phyloP scores from a whole-genome alignment of 2,113 vertebrate genomes.

The Oreochromis niloticus region DNA sequence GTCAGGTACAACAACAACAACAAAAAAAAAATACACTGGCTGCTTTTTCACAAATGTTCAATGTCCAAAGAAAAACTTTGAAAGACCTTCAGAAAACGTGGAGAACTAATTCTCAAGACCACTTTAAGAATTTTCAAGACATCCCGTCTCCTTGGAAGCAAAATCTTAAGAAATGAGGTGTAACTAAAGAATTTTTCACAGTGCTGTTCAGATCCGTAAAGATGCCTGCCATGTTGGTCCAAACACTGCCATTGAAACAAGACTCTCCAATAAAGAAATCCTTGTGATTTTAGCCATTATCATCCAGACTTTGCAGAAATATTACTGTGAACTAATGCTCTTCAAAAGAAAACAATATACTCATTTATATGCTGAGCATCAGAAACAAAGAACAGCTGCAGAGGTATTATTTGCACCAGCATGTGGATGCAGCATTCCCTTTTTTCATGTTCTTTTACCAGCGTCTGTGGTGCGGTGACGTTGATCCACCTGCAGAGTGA shows the following conservation, averaged over 20 bases:
- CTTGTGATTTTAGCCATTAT: not conserved
- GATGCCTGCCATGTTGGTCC: not conserved
- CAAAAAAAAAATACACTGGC: not conserved
- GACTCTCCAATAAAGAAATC: not conserved
- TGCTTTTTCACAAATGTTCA: not conserved
- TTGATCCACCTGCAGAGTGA: not conserved
- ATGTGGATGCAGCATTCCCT: not conserved
- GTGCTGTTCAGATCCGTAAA: not conserved
- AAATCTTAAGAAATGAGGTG: not conserved
- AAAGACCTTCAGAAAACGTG: not conserved
- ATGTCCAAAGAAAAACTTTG: not conserved
- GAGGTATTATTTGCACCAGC: not conserved
- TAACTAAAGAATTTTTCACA: not conserved
- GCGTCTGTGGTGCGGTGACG: not conserved
- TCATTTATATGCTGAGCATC: not conserved
- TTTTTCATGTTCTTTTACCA: not conserved
- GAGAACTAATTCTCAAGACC: not conserved
- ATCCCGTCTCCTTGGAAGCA: not conserved
- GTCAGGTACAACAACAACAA: not conserved
- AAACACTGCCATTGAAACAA: not conserved
- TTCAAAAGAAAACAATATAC: not conserved
- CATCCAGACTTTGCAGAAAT: not conserved
- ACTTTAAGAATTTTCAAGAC: not conserved
- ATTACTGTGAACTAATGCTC: not conserved
- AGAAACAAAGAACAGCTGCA: not conserved